These are phyloP conservation scores for Pheosia tremula DNA, from an alignment of 2,888 invertebrate species.

Conservation along the genomic window DNA sequence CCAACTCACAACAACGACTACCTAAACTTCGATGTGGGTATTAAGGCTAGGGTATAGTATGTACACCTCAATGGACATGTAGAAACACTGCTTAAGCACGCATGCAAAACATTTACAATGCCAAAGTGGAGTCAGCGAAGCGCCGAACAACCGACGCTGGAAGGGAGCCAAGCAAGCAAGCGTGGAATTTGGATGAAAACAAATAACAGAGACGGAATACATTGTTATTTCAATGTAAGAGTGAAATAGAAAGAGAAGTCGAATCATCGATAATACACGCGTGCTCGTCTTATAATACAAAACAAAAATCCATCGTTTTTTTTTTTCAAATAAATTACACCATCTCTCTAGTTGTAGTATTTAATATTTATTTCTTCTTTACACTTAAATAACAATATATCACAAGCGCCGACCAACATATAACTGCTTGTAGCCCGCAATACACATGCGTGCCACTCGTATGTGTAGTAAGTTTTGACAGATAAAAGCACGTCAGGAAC, in stretches of 20 bases:
- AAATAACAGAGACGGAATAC: conserved; percentile 69
- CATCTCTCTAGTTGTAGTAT: conserved; percentile 64
- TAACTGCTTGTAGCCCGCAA: conserved; percentile 50
- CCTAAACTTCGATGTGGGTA: conserved; percentile 80
- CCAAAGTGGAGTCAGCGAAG: conserved; percentile 67
- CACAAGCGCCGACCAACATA: conserved; percentile 80
- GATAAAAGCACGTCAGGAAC: too few species aligned
- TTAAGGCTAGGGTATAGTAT: conserved; percentile 81
- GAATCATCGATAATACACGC: conserved; percentile 64
- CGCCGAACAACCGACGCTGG: conserved; percentile 25
- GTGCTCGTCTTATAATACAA: conserved; percentile 70
- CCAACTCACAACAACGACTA: conserved; percentile 56
- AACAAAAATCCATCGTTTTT: conserved; percentile 41
- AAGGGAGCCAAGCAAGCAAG: conserved; percentile 27
- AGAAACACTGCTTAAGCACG: conserved; percentile 77
- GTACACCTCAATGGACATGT: conserved; percentile 71
- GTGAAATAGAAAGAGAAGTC: conserved; percentile 57
- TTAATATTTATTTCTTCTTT: conserved; percentile 77
- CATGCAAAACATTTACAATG: conserved; percentile 81
- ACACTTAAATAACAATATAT: conserved; percentile 85
- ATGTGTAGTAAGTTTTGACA: too few species aligned
- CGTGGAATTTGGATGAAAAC: conserved; percentile 83
- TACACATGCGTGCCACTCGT: too few species aligned
- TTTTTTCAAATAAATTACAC: conserved; percentile 66
- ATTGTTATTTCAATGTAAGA: conserved; percentile 83